Conservation (phyloP, 2,888 invertebrate species). For the Acrobasis consociella region DNA sequence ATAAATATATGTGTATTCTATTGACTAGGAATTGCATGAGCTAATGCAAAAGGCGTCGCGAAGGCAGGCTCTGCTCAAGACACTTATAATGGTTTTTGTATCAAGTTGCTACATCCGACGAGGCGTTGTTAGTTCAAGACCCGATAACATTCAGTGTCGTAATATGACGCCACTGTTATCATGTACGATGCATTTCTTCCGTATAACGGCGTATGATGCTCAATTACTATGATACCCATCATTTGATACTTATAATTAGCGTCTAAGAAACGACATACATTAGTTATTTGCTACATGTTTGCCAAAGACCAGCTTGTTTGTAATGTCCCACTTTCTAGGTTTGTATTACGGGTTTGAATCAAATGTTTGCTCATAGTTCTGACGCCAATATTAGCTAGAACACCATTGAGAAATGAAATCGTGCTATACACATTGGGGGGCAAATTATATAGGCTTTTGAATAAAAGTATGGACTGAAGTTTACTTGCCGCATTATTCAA, state of each 20-base stretch:
- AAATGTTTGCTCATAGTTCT: conserved; percentile 12
- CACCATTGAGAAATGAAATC: conserved; percentile 4
- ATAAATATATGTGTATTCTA: background rate
- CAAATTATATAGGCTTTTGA: background rate
- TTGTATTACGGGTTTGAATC: conserved; percentile 20
- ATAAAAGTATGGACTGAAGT: too few relatives aligned
- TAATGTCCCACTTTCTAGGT: conserved; percentile 13
- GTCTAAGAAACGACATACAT: background rate
- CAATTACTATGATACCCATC: conserved; percentile 3
- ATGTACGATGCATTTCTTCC: conserved; percentile 34
- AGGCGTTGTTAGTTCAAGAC: conserved; percentile 16
- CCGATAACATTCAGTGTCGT: conserved; percentile 32
- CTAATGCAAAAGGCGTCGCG: conserved; percentile 9
- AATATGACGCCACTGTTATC: conserved; percentile 39
- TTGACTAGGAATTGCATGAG: background rate
- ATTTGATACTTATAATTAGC: conserved; percentile 19
- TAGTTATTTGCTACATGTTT: conserved; percentile 3
- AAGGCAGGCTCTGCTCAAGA: background rate
- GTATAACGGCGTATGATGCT: conserved; percentile 24
- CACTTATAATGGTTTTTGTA: conserved; percentile 15
- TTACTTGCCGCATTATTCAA: too few relatives aligned
- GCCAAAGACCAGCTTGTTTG: conserved; percentile 7
- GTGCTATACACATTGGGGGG: background rate
- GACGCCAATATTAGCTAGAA: conserved; percentile 8
- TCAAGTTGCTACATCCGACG: conserved; percentile 23